Evolutionary conservation across 2,797 vertebrate genomes (phyloP).

Genomic region (Acrossocheilus fasciatus): DNA sequence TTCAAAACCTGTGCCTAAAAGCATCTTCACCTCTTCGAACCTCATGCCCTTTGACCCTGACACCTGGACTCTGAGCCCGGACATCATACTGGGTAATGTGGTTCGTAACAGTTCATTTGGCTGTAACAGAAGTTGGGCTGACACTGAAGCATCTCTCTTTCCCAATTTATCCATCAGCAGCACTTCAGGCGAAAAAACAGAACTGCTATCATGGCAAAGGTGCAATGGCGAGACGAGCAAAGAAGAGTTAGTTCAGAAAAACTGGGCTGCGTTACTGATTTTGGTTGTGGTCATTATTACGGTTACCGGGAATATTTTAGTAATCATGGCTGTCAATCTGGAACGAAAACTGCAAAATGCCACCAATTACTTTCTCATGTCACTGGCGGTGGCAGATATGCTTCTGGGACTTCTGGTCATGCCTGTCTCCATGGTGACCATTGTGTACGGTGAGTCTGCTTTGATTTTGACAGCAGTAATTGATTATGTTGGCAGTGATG

Average conservation of each 20-base stretch:
- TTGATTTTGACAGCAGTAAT: constrained; percentile 23
- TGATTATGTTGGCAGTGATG: constrained; percentile 5
- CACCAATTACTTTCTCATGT: constrained; percentile 98
- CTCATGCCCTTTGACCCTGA: constrained; percentile 39
- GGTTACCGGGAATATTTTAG: constrained; percentile 94
- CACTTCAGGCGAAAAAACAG: constrained; percentile 59
- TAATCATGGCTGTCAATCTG: constrained; percentile 95
- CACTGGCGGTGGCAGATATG: constrained; percentile 95
- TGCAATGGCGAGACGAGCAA: constrained; percentile 23
- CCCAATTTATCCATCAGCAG: constrained; percentile 69
- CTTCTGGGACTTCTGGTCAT: constrained; percentile 95
- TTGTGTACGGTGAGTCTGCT: constrained; percentile 89
- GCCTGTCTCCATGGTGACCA: constrained; percentile 96
- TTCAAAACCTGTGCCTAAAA: constrained; percentile 39
- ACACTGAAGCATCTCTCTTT: constrained; percentile 58
- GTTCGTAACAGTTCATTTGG: constrained; percentile 62
- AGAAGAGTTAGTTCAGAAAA: constrained; percentile 77
- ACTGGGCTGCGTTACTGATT: constrained; percentile 94
- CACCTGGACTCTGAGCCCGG: constrained; percentile 10
- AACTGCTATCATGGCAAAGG: constrained; percentile 31
- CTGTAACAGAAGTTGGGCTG: constrained; percentile 72
- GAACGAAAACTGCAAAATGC: constrained; percentile 98
- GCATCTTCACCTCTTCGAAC: constrained; percentile 31
- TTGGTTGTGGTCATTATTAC: constrained; percentile 87
- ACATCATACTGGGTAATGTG: constrained; percentile 27